Conservation (phyloP, 2,113 vertebrate species). For the Hyaena hyaena region DNA sequence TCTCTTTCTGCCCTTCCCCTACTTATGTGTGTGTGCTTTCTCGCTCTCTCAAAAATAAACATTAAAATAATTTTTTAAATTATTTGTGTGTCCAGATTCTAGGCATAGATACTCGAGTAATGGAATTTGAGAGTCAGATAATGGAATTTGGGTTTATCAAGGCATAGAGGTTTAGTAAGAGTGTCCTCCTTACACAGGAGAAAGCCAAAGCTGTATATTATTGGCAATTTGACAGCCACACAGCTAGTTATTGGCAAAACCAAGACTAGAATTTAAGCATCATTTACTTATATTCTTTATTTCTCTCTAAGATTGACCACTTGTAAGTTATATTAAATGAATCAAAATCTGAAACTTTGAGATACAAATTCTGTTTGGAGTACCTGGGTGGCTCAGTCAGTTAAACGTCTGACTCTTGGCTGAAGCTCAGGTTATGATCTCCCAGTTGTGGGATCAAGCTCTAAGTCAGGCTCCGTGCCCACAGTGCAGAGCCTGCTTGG, state of each 20-base stretch:
- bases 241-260: background rate
- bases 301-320: background rate
- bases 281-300: background rate
- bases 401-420: too few relatives aligned
- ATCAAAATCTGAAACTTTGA: conserved; percentile 31
- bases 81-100: background rate
- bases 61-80: background rate
- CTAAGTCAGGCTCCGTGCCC: too few relatives aligned
- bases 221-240: background rate
- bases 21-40: too few relatives aligned
- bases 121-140: background rate
- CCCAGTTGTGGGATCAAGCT: too few relatives aligned
- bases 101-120: background rate
- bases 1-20: too few relatives aligned
- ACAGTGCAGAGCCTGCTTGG: too few relatives aligned
- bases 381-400: too few relatives aligned
- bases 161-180: background rate
- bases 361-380: background rate
- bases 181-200: background rate
- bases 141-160: conserved; percentile 9
- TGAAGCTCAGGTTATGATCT: too few relatives aligned
- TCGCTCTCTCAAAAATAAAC: too few relatives aligned
- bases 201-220: background rate
- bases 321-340: background rate
- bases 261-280: background rate